Base-by-base conservation (phyloP, 2,888 invertebrate genomes). In the Polydrusus tereticollis region DNA sequence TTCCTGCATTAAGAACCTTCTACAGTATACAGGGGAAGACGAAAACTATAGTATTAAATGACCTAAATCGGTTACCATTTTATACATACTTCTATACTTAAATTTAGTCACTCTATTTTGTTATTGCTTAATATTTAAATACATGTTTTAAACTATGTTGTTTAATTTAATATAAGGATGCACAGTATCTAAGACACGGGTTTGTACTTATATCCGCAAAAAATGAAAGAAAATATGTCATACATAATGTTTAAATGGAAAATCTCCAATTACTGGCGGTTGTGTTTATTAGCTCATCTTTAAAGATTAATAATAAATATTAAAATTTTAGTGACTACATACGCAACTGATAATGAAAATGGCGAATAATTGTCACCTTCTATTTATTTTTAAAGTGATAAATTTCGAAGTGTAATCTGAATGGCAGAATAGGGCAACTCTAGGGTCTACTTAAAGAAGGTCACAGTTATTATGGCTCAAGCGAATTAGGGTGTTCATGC, bases 91-190 rank as follows among this genome's bases (percentile, higher is more conserved):
- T 29, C 29, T 57, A 45, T 26, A 23, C 67, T 71, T 71, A 74
- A 67, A 58, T 67, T 67, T 74, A 74, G 68, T 74, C 74, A 74
- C 74, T 74, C 74, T 74, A 70, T 71, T 58, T 66, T 57, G 43
- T 74, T 74, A 74, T 74, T 74, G 74, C 74, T 74, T 71, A 74
- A 20, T 18, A 68, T 43, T 59, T 69, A 63, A 57, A 59, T 59
- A 29, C 50, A 63, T 26, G 55, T 58, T 45, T 45, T 58, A 66
- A 69, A 33, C 23, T 55, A 58, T 23, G 41, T 50, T 45, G 23
- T 43, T 21, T 41, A 14, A 16, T 62, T 47, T 33, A 62, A 43
- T 41, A 57, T 55, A 65, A 64, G 47, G 60, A 41, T 60, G 23
- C 41, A 69, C 59, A 60, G 26, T 62, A 47, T 65, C 69, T 73